Conservation (phyloP, 2,113 vertebrate species). For the Solea solea region DNA sequence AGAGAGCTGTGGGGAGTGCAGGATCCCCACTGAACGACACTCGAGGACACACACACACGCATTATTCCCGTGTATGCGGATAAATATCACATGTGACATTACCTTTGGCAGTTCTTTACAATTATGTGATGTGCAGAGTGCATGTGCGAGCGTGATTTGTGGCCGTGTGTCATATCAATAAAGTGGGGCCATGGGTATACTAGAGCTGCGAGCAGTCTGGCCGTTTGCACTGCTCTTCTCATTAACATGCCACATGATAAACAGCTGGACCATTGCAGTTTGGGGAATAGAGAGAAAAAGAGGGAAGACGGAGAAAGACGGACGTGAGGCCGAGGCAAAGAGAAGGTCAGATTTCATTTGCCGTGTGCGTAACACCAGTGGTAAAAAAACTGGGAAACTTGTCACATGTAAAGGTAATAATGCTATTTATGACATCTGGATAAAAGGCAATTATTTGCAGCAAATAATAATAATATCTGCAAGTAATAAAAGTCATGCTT, state of each 20-base stretch:
- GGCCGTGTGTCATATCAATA: conserved; percentile 36
- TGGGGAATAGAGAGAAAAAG: conserved; percentile 12
- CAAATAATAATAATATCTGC: not conserved
- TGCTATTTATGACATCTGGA: not conserved
- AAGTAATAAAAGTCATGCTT: not conserved
- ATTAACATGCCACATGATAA: conserved; percentile 49
- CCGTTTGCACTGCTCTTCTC: conserved; percentile 42
- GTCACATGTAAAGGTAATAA: conserved; percentile 13
- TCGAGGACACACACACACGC: conserved; percentile 40
- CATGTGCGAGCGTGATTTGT: conserved; percentile 49
- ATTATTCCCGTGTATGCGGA: conserved; percentile 29
- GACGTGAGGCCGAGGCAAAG: conserved; percentile 21
- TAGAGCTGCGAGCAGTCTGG: conserved; percentile 47
- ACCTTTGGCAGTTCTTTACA: conserved; percentile 71
- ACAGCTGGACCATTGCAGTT: conserved; percentile 20
- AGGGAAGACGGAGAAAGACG: conserved; percentile 21
- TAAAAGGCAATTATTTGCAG: conserved; percentile 1
- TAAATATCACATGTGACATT: conserved; percentile 45
- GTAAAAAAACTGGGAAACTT: not conserved
- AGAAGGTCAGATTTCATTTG: conserved; percentile 29
- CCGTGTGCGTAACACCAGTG: not conserved
- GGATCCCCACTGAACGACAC: conserved; percentile 61
- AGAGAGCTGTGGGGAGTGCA: conserved; percentile 72
- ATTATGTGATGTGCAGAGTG: conserved; percentile 36
- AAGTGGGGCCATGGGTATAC: conserved; percentile 37